Conservation (phyloP, 1,140 invertebrate genomes). For the Drepana arcuata region DNA sequence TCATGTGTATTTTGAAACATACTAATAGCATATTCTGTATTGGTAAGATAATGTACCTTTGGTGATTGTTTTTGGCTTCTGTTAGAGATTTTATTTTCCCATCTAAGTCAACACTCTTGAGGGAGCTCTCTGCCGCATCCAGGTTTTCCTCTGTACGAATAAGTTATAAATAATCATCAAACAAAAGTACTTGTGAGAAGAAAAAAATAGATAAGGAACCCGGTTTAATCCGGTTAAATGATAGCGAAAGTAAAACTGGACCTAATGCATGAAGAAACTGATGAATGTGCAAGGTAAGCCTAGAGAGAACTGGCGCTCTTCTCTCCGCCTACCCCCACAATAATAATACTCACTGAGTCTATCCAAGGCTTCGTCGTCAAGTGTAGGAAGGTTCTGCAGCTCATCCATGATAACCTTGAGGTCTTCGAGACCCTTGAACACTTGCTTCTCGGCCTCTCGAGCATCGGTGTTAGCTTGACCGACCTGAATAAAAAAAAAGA, state of each 20-base stretch:
- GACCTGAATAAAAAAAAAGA: slow-evolving; percentile 74
- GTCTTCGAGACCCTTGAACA: slow-evolving; percentile 84
- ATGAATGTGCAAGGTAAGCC: no score
- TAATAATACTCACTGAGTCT: slow-evolving; percentile 38
- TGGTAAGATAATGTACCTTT: slow-evolving; percentile 55
- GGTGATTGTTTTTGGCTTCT: slow-evolving; percentile 82
- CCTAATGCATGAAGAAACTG: no score
- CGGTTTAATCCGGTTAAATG: no score
- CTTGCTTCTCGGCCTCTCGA: slow-evolving; percentile 82
- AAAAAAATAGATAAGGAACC: no score
- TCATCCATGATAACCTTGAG: slow-evolving; percentile 86
- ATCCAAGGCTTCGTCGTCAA: slow-evolving; percentile 52
- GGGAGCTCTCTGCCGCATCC: slow-evolving; percentile 79
- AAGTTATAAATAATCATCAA: no score
- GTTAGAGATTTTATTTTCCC: slow-evolving; percentile 80
- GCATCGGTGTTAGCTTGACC: slow-evolving; percentile 90
- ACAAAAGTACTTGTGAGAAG: no score
- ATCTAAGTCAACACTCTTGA: slow-evolving; percentile 83
- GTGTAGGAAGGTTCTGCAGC: slow-evolving; percentile 80
- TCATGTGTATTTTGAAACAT: no score
- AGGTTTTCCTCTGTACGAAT: slow-evolving; percentile 78
- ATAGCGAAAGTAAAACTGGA: no score
- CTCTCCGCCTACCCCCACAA: no score
- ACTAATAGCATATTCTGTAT: no score
- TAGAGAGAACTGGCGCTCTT: no score